Evolutionary conservation across 2,113 vertebrate genomes (phyloP).

Genomic region (Seriola aureovittata): DNA sequence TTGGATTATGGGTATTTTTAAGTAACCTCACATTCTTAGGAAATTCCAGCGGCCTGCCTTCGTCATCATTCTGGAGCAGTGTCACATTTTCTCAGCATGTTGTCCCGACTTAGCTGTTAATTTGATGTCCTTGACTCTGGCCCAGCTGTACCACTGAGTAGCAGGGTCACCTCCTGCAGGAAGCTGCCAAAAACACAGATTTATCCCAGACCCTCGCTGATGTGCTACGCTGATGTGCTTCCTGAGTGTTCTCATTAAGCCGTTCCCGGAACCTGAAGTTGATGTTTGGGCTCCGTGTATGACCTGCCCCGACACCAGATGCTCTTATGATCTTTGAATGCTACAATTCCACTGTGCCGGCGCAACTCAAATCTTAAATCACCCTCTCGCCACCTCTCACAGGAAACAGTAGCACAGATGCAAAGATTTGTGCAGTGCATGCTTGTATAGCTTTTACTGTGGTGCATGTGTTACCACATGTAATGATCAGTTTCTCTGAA

Average conservation of each 20-base stretch:
- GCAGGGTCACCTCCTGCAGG: conserved; percentile 35
- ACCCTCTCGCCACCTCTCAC: not conserved
- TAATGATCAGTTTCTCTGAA: not conserved
- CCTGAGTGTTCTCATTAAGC: conserved; percentile 39
- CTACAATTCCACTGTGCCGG: conserved; percentile 26
- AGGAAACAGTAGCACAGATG: conserved; percentile 17
- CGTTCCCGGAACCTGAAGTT: conserved; percentile 23
- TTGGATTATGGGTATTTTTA: conserved; percentile 47
- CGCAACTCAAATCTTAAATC: not conserved
- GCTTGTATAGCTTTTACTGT: not conserved
- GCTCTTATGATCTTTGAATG: conserved; percentile 49
- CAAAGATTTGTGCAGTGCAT: not conserved
- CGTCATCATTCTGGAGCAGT: conserved; percentile 9
- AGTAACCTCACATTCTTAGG: conserved; percentile 43
- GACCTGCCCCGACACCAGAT: conserved; percentile 49
- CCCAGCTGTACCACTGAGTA: conserved; percentile 16
- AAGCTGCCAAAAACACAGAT: conserved; percentile 53
- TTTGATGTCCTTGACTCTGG: conserved; percentile 32
- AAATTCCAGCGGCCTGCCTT: conserved; percentile 41
- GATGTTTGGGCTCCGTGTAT: conserved; percentile 22
- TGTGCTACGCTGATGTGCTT: conserved; percentile 12
- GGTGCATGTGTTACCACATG: not conserved
- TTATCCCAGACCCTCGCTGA: conserved; percentile 36
- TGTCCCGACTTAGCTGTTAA: conserved; percentile 27
- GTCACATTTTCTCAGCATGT: conserved; percentile 56